phyloP scores from a whole-genome alignment of 1,140 invertebrate species.

The Lerema accius region DNA sequence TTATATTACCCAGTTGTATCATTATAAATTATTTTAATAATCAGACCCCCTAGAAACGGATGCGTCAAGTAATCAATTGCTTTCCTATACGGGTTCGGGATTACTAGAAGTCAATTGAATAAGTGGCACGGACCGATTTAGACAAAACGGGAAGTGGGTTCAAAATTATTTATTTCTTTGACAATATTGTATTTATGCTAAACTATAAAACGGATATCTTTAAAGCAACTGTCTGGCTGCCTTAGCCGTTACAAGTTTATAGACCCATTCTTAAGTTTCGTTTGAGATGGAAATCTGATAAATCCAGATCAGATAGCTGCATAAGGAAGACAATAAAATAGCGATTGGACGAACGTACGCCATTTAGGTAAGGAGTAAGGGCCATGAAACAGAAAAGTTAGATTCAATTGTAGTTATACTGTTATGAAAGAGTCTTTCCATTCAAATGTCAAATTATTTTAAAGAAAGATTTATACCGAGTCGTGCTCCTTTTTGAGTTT shows the following conservation, averaged over 20 bases:
- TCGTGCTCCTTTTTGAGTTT: not conserved
- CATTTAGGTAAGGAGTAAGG: constrained; percentile 6
- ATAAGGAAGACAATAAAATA: constrained; percentile 29
- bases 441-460: constrained; percentile 23
- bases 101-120: constrained; percentile 23
- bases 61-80: constrained; percentile 4
- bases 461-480: constrained; percentile 23
- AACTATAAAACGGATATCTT: constrained; percentile 28
- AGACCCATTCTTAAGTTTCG: constrained; percentile 29
- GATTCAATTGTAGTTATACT: constrained; percentile 22
- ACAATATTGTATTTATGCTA: constrained; percentile 9
- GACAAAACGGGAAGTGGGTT: not conserved
- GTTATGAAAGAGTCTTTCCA: constrained; percentile 15
- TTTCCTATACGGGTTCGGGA: constrained; percentile 11
- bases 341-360: not conserved
- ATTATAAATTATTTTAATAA: no score
- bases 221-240: constrained; percentile 6
- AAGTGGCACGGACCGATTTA: constrained; percentile 4
- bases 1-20: no score
- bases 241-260: constrained; percentile 29
- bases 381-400: no score
- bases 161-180: constrained; percentile 10
- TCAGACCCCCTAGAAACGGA: not conserved
- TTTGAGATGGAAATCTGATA: constrained; percentile 33
- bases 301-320: constrained; percentile 32